Evolutionary conservation across 2,888 invertebrate species (phyloP).

Genomic region (Coelogynopora nodosa): DNA sequence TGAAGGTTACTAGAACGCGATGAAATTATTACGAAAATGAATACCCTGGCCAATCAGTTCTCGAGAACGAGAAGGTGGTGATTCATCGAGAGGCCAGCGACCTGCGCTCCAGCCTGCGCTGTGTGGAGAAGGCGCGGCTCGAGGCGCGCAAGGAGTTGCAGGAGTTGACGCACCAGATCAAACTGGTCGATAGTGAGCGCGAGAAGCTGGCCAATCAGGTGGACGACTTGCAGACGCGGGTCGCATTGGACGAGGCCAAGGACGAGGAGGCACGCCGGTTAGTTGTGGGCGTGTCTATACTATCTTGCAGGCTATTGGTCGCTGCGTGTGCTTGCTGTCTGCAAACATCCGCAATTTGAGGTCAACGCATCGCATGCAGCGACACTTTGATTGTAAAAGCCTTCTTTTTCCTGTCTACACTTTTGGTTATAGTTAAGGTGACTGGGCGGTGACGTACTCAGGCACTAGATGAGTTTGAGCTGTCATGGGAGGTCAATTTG

Average conservation of each 20-base stretch:
- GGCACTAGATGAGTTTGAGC: too few relatives aligned
- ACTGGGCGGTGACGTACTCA: too few relatives aligned
- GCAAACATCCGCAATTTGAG: too few relatives aligned
- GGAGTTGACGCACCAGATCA: conserved; percentile 59
- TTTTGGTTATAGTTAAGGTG: too few relatives aligned
- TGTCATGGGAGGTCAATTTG: too few relatives aligned
- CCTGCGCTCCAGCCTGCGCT: conserved; percentile 70
- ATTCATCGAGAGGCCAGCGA: conserved; percentile 76
- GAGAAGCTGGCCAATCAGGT: conserved; percentile 61
- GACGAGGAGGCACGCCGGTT: conserved; percentile 59
- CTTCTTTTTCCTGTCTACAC: too few relatives aligned
- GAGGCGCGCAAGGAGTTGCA: conserved; percentile 72
- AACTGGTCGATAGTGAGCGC: conserved; percentile 60
- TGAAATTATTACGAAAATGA: background rate
- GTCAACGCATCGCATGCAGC: too few relatives aligned
- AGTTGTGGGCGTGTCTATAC: too few relatives aligned
- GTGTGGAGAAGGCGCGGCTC: conserved; percentile 71
- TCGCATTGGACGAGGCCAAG: conserved; percentile 60
- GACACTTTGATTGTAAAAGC: too few relatives aligned
- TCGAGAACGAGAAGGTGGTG: conserved; percentile 75
- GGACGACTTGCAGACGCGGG: conserved; percentile 58
- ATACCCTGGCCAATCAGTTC: conserved; percentile 62
- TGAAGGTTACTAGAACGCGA: too few relatives aligned
- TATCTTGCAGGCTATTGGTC: too few relatives aligned
- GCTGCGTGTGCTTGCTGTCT: too few relatives aligned